Conservation (phyloP, 2,888 invertebrate species). For the Elaeidobius kamerunicus region DNA sequence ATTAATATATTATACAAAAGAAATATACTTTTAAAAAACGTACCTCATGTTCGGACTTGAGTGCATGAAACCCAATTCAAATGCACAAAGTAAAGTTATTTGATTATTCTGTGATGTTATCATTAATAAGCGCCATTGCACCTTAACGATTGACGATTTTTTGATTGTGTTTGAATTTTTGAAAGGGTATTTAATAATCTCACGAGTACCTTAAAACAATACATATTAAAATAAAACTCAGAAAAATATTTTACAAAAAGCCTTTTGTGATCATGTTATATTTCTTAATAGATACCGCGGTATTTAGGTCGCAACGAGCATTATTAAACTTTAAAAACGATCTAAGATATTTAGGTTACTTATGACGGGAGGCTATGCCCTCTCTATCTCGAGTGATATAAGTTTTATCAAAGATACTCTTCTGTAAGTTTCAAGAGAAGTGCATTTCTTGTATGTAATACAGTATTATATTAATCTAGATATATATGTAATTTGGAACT, state of each 20-base stretch:
- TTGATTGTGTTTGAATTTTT: conserved; percentile 37
- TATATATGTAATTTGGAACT: conserved; percentile 36
- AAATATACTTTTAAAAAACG: conserved; percentile 37
- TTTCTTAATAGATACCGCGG: conserved; percentile 8
- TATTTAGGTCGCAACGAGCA: conserved; percentile 15
- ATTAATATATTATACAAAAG: conserved; percentile 17
- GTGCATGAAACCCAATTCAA: conserved; percentile 38
- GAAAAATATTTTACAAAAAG: conserved; percentile 10
- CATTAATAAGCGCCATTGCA: conserved; percentile 49
- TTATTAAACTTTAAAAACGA: conserved; percentile 12
- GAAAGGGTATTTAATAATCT: conserved; percentile 17
- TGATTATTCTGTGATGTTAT: conserved; percentile 49
- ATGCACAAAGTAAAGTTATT: conserved; percentile 45
- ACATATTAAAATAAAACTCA: conserved; percentile 14
- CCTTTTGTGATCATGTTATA: conserved; percentile 11
- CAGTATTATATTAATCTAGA: conserved; percentile 77
- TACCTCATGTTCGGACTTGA: conserved; percentile 47
- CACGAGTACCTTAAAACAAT: conserved; percentile 12
- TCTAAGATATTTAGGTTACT: conserved; percentile 14
- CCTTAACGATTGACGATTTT: conserved; percentile 45
- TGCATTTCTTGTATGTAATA: conserved; percentile 90
- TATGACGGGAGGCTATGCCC: conserved; percentile 11
- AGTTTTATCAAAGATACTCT: conserved; percentile 53
- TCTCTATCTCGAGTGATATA: conserved; percentile 21
- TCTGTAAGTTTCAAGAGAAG: conserved; percentile 84